Base-by-base conservation (phyloP, 2,888 invertebrate genomes). In the Agapostemon virescens region DNA sequence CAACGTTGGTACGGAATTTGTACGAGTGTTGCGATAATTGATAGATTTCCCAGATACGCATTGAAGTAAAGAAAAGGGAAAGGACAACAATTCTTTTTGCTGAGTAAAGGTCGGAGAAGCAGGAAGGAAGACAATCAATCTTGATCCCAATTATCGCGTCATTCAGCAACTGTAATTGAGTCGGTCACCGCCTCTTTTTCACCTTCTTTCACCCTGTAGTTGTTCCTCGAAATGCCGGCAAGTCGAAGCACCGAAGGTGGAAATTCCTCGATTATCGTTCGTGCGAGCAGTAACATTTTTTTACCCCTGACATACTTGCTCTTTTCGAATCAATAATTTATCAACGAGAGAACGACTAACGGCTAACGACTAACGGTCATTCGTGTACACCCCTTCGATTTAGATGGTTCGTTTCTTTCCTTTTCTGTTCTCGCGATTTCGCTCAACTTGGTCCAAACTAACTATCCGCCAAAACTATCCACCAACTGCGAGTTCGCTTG, bases 61-160 rank as follows among this genome's bases (percentile, higher is more conserved):
- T 63, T 45, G 9, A 23, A 30, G 42, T 9, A 36, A 38, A 55
- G 64, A 38, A 79, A 49, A 55, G n/a, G 40, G 77, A 66, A 81
- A 79, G 74, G 83, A 77, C 77, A 73, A 74, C 72, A 40, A 74
- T 78, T 80, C 75, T 81, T 80, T 84, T 76, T 72, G 63, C 64
- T 74, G 45, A 79, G 52, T 71, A 76, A 79, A 84, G 83, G 84
- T 86, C 81, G 79, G 81, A 75, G 70, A 68, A 64, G 68, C 58
- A 74, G 84, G 83, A 86, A 86, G 86, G 81, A 87, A 86, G 88
- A 86, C 89, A 87, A 91, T 91, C 89, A 89, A 90, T 90, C 90
- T 89, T 88, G 87, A 87, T 90, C 89, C 88, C 89, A 91, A 91
- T 92, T 91, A 91, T 89, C 90, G 89, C 88, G 90, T 90, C 91